Conservation (phyloP, 2,888 invertebrate species). For the Polia nebulosa region DNA sequence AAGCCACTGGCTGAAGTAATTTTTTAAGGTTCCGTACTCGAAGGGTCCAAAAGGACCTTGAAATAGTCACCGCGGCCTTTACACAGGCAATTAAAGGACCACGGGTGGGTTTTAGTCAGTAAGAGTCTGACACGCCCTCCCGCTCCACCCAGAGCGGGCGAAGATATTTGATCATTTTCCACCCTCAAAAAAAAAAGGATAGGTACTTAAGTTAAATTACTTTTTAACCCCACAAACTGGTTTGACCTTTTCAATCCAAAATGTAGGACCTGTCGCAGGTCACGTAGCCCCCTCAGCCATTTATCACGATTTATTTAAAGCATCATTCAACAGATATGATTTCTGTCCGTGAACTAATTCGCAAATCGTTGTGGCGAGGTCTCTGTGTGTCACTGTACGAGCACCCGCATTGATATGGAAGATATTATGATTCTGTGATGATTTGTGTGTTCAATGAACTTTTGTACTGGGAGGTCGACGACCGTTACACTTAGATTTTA, state of each 20-base stretch:
- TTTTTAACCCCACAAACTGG: background rate
- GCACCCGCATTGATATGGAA: slow-evolving; percentile 14
- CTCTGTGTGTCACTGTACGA: background rate
- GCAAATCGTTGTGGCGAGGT: slow-evolving; percentile 52
- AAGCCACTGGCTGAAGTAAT: no score
- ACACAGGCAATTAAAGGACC: no score
- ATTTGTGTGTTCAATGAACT: slow-evolving; percentile 19
- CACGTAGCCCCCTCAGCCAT: slow-evolving; percentile 22
- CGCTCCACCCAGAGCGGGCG: no score
- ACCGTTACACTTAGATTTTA: background rate
- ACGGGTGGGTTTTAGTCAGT: no score
- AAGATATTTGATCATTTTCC: no score
- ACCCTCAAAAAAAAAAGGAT: no score
- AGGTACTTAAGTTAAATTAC: background rate
- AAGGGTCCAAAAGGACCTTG: no score
- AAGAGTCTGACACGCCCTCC: no score
- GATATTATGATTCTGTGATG: slow-evolving; percentile 2
- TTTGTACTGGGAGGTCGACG: background rate
- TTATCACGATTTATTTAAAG: slow-evolving; percentile 24
- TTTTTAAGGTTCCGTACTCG: no score
- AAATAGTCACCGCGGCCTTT: no score
- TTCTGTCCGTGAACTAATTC: slow-evolving; percentile 54
- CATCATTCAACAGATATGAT: slow-evolving; percentile 10
- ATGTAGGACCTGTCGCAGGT: background rate
- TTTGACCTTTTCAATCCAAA: slow-evolving; percentile 15